Percentiles rank a stretch among this genome's conserved stretches.
These are phyloP conservation scores for Meriones unguiculatus DNA, from an alignment of 2,113 vertebrate species.

Conservation along the genomic window DNA sequence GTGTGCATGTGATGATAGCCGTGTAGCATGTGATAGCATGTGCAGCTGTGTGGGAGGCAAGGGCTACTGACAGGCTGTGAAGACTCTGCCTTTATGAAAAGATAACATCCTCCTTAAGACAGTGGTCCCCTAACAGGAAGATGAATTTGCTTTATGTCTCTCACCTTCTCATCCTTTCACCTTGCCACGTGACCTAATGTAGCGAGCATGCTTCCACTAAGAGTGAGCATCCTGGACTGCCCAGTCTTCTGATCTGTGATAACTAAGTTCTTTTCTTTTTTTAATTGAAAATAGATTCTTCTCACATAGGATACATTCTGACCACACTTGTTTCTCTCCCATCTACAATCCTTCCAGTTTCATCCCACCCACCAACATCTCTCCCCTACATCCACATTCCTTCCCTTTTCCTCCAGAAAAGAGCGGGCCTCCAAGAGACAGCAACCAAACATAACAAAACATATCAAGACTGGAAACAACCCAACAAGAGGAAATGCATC, in stretches of 20 bases:
- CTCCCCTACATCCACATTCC: neutral
- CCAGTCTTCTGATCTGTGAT: neutral
- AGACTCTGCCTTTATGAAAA: neutral
- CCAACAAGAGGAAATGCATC: neutral
- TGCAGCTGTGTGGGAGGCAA: neutral
- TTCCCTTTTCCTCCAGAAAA: neutral
- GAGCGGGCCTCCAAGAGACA: neutral
- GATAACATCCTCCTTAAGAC: neutral
- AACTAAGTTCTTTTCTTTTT: neutral
- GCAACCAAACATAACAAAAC: neutral
- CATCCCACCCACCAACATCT: neutral
- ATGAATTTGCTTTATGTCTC: neutral
- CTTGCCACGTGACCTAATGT: neutral
- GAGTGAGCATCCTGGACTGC: neutral
- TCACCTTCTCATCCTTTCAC: neutral
- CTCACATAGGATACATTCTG: neutral
- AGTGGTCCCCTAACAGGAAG: too few relatives aligned
- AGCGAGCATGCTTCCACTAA: too few relatives aligned
- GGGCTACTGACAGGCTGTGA: rapidly evolving
- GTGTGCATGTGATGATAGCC: neutral
- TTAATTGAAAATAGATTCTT: neutral
- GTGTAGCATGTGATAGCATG: neutral
- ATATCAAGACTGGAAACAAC: neutral
- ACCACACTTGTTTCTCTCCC: neutral
- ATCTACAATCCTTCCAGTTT: neutral